Conservation (phyloP, 2,888 invertebrate genomes). For the Lithophane ornitopus region DNA sequence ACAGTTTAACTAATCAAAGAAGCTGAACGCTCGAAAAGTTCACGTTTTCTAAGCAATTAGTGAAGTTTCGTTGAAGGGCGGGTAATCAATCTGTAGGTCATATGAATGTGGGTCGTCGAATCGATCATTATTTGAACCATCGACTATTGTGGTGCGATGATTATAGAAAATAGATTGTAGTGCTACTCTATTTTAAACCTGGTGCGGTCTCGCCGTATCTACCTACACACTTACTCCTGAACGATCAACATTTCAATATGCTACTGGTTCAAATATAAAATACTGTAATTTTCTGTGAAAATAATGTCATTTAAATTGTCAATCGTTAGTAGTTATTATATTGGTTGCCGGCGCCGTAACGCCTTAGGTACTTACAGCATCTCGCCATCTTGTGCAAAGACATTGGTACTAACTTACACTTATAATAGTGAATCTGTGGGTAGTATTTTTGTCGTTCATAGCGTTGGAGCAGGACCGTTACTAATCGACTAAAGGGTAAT, state of each 20-base stretch:
- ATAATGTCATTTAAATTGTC: slow-evolving; percentile 7
- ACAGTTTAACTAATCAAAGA: slow-evolving; percentile 39
- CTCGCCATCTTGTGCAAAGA: slow-evolving; percentile 81
- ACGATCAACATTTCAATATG: background rate
- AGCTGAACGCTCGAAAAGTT: slow-evolving; percentile 48
- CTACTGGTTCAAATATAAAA: background rate
- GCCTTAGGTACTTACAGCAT: slow-evolving; percentile 68
- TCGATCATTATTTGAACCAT: slow-evolving; percentile 62
- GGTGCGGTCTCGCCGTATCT: background rate
- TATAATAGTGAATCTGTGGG: slow-evolving; percentile 48
- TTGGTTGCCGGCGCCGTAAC: slow-evolving; percentile 41
- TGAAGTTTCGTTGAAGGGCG: slow-evolving; percentile 63
- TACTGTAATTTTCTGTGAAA: background rate
- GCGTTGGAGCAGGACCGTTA: background rate
- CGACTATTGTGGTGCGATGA: slow-evolving; percentile 56
- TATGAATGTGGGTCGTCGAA: slow-evolving; percentile 64
- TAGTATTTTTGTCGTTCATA: slow-evolving; percentile 27
- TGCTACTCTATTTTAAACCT: slow-evolving; percentile 38
- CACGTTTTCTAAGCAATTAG: slow-evolving; percentile 59
- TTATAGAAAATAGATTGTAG: slow-evolving; percentile 39
- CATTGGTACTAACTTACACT: slow-evolving; percentile 63
- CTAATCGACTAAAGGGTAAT: slow-evolving; percentile 3
- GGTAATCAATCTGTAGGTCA: slow-evolving; percentile 66
- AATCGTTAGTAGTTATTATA: slow-evolving; percentile 28
- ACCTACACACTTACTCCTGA: too few relatives aligned